Evolutionary conservation across 2,113 vertebrate genomes (phyloP).

Genomic region (Lathamus discolor): DNA sequence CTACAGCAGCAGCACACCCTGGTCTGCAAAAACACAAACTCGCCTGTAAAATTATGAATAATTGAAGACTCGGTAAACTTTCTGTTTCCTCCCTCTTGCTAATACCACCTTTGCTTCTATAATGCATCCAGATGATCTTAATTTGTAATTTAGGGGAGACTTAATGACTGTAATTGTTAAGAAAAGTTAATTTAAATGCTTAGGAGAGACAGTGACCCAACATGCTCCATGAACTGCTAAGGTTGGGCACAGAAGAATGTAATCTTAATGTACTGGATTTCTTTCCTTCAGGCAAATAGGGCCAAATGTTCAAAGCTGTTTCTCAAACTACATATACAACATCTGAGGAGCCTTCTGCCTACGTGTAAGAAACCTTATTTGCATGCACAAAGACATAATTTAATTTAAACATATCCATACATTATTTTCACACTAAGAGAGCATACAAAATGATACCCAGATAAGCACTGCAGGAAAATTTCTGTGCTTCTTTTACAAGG

Average conservation of each 20-base stretch:
- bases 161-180: conserved; percentile 56
- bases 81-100: neutral
- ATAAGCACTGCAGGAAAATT: neutral
- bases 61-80: neutral
- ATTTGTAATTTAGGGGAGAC: conserved; percentile 56
- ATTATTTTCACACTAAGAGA: neutral
- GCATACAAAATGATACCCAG: neutral
- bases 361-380: neutral
- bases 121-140: conserved; percentile 43
- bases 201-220: conserved; percentile 32
- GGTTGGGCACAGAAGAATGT: conserved; percentile 11
- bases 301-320: conserved; percentile 39
- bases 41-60: neutral
- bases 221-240: conserved; percentile 32
- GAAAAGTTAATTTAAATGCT: conserved; percentile 50
- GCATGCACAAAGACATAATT: neutral
- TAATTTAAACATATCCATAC: neutral
- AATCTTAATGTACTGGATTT: conserved; percentile 12
- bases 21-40: neutral
- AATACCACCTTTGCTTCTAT: conserved; percentile 5
- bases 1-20: neutral
- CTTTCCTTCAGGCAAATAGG: conserved; percentile 33
- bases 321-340: conserved; percentile 24
- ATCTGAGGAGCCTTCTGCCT: conserved; percentile 33
- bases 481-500: neutral